Conservation (phyloP, 2,797 vertebrate species). For the Sardinella longiceps region DNA sequence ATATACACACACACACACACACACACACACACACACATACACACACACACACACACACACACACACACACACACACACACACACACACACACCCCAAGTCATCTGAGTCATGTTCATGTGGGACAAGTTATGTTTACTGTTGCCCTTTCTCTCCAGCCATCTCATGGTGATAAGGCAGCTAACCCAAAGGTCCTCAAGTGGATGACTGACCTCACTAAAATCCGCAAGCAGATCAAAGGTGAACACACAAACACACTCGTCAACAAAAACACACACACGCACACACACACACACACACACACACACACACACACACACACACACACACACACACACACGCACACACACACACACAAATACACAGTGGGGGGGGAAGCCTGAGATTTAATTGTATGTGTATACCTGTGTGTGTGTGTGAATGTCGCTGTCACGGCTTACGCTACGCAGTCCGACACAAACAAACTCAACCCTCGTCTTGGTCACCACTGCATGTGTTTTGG, state of each 20-base stretch:
- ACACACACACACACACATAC: too few relatives aligned
- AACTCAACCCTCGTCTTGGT: conserved; percentile 45
- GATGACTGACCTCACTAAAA: conserved; percentile 98
- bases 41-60: background rate
- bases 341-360: too few relatives aligned
- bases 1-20: background rate
- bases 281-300: background rate
- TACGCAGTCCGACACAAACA: conserved; percentile 38
- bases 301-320: too few relatives aligned
- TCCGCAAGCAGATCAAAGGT: conserved; percentile 98
- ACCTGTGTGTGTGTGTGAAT: conserved; percentile 45
- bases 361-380: background rate
- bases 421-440: conserved; percentile 7
- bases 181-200: conserved; percentile 97
- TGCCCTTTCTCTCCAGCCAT: conserved; percentile 76
- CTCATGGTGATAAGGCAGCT: conserved; percentile 94
- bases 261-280: background rate
- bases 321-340: too few relatives aligned
- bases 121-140: background rate
- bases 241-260: conserved; percentile 44
- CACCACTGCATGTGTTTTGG: conserved; percentile 60
- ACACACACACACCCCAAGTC: background rate
- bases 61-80: conserved; percentile 2
- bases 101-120: background rate
- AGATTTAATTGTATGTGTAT: background rate